Evolutionary conservation across 2,797 vertebrate genomes (phyloP).

Genomic region (Kryptopterus vitreolus): DNA sequence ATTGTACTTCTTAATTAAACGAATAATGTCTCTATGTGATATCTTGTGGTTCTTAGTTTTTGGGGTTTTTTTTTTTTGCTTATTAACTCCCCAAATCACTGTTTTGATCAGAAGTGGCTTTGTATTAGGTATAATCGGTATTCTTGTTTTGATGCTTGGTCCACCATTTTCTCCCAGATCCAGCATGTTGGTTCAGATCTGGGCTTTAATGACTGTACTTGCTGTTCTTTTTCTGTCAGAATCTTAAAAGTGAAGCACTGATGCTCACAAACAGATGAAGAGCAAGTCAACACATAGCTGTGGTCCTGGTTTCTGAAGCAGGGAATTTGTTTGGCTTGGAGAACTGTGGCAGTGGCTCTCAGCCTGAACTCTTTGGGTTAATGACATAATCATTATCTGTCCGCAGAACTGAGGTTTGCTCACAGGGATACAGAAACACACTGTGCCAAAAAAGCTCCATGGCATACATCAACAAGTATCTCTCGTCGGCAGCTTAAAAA

Average conservation of each 20-base stretch:
- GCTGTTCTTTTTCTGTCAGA: not conserved
- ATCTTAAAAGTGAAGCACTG: not conserved
- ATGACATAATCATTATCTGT: conserved; percentile 39
- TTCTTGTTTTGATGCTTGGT: conserved; percentile 36
- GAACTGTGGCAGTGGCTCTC: conserved; percentile 26
- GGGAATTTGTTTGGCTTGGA: conserved; percentile 28
- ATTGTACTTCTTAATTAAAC: conserved; percentile 14
- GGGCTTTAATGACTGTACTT: conserved; percentile 25
- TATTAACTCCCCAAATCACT: not conserved
- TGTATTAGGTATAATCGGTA: conserved; percentile 36
- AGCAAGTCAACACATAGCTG: conserved; percentile 20
- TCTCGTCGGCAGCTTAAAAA: not conserved
- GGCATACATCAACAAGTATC: conserved; percentile 26
- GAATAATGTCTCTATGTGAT: not conserved
- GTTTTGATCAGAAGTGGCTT: conserved; percentile 30
- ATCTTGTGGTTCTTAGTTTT: conserved; percentile 15
- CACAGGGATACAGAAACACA: conserved; percentile 6
- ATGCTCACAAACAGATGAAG: conserved; percentile 8
- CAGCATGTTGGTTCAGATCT: conserved; percentile 28
- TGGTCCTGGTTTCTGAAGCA: conserved; percentile 17
- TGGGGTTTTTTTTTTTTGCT: not conserved
- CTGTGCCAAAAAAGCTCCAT: conserved; percentile 2
- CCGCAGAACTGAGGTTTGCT: conserved; percentile 27
- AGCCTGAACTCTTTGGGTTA: conserved; percentile 42
- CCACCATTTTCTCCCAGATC: conserved; percentile 20